Conservation (phyloP, 1,140 invertebrate species). For the Bathynomus jamesi region DNA sequence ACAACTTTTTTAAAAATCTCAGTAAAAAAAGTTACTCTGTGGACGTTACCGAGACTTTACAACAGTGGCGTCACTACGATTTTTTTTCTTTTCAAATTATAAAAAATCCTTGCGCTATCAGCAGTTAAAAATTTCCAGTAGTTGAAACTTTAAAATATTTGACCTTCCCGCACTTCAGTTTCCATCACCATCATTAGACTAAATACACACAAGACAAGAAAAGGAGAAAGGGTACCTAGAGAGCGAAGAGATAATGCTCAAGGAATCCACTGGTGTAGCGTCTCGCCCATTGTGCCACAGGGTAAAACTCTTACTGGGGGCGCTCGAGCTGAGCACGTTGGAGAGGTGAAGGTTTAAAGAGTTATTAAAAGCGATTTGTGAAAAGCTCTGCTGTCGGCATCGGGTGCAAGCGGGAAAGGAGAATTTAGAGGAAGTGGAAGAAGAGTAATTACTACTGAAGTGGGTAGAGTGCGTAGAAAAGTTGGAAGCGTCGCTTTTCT, state of each 20-base stretch:
- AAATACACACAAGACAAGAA: background rate
- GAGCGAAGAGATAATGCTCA: background rate
- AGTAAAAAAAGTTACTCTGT: no score
- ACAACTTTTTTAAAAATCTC: no score
- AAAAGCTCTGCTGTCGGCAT: background rate
- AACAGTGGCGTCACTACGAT: no score
- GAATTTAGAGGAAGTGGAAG: background rate
- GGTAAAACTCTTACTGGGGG: background rate
- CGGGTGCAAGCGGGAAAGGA: background rate
- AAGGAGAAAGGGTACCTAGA: constrained; percentile 4
- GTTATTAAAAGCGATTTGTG: background rate
- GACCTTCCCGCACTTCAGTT: no score
- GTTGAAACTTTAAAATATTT: no score
- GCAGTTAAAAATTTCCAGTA: no score
- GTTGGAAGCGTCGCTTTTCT: background rate
- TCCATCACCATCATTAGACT: no score
- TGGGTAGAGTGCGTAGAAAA: background rate
- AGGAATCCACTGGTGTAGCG: background rate
- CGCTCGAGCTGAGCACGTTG: no score
- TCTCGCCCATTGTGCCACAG: background rate
- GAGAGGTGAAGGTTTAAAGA: background rate
- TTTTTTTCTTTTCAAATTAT: no score
- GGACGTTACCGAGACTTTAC: no score
- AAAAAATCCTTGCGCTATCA: no score
- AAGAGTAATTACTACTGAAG: background rate